Evolutionary conservation across 2,113 vertebrate genomes (phyloP).

Genomic region (Ondatra zibethicus): DNA sequence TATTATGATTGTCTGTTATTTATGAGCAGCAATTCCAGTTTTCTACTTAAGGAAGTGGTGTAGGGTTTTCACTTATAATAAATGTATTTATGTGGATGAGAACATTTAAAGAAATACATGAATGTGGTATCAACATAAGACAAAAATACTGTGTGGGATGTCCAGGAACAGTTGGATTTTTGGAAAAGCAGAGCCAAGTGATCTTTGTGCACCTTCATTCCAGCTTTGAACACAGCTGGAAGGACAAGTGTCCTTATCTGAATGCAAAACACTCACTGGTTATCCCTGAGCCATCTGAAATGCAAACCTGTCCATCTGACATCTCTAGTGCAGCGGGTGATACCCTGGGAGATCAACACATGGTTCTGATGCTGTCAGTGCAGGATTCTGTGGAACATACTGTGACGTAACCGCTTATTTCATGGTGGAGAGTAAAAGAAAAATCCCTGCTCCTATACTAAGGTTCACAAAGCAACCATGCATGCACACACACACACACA

Average conservation of each 20-base stretch:
- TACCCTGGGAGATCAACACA: not conserved
- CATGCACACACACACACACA: too few relatives aligned
- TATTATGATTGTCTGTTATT: not conserved
- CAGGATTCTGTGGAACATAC: not conserved
- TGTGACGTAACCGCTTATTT: not conserved
- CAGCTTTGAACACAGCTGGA: not conserved
- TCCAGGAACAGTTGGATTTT: not conserved
- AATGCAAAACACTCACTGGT: too few relatives aligned
- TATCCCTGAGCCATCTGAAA: not conserved
- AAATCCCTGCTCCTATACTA: not conserved
- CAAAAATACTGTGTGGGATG: not conserved
- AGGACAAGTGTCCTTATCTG: not conserved
- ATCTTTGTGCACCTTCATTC: not conserved
- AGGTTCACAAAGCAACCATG: not conserved
- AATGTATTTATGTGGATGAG: not conserved
- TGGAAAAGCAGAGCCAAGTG: not conserved
- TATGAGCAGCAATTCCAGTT: not conserved
- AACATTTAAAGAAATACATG: not conserved
- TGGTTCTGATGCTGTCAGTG: not conserved
- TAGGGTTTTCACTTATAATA: conserved; percentile 24
- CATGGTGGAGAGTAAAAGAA: not conserved
- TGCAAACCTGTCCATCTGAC: not conserved
- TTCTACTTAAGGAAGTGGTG: not conserved
- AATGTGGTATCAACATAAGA: not conserved
- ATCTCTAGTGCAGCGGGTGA: not conserved